phyloP scores from a whole-genome alignment of 2,113 vertebrate genomes.

The Stegostoma tigrinum region DNA sequence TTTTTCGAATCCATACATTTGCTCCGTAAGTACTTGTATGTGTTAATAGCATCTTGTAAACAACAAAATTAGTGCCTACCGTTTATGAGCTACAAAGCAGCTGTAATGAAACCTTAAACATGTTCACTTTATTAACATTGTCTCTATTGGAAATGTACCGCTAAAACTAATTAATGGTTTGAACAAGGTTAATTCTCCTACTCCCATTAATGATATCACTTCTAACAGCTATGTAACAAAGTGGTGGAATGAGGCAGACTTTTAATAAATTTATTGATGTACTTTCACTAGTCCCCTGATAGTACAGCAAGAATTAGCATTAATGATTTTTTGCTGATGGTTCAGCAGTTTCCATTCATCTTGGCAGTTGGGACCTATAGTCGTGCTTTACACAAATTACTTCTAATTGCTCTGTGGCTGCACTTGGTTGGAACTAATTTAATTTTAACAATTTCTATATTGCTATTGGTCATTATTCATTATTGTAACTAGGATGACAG shows the following conservation, averaged over 20 bases:
- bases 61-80: neutral
- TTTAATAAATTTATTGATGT: neutral
- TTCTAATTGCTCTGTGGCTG: constrained; percentile 2
- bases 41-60: neutral
- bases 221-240: neutral
- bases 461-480: neutral
- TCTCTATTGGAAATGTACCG: neutral
- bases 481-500: neutral
- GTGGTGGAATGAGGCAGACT: neutral
- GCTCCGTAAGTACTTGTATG: neutral
- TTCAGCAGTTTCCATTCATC: neutral
- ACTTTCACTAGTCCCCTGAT: constrained; percentile 1
- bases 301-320: neutral
- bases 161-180: neutral
- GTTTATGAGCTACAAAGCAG: neutral
- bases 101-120: neutral
- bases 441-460: neutral
- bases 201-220: neutral
- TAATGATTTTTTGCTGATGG: neutral
- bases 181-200: neutral
- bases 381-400: neutral
- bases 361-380: neutral
- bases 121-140: neutral
- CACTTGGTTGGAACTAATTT: neutral
- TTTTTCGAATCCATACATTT: neutral